phyloP scores from a whole-genome alignment of 2,113 vertebrate genomes.

The Leptosomus discolor region DNA sequence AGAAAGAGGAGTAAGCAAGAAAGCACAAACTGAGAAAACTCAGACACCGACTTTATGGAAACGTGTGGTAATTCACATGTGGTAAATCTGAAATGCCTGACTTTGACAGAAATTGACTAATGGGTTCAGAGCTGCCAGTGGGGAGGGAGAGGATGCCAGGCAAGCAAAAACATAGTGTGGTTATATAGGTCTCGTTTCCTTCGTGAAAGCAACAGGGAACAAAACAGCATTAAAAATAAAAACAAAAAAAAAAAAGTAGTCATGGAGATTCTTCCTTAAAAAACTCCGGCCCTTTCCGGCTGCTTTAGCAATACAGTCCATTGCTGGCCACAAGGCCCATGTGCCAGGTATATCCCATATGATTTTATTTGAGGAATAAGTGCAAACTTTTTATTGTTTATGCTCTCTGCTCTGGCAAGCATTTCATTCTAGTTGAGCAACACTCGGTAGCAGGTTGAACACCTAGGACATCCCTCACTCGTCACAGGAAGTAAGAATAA shows the following conservation, averaged over 20 bases:
- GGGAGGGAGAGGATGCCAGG: not conserved
- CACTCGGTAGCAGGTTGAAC: not conserved
- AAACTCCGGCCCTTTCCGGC: not conserved
- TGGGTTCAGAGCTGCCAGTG: not conserved
- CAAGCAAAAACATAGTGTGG: not conserved
- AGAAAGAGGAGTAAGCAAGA: not conserved
- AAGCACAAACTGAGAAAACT: not conserved
- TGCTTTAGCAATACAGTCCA: not conserved
- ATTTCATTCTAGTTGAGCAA: not conserved
- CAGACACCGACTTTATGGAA: not conserved
- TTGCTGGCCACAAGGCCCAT: not conserved
- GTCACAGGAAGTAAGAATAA: not conserved
- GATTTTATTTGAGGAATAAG: not conserved
- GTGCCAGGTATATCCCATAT: not conserved
- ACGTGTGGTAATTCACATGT: not conserved
- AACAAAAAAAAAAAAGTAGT: not conserved
- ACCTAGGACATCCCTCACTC: not conserved
- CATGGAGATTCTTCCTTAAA: not conserved
- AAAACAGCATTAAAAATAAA: slow-evolving; percentile 15
- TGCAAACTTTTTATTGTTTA: not conserved
- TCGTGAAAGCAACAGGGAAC: not conserved
- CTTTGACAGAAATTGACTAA: not conserved
- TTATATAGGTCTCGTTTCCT: not conserved
- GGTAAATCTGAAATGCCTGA: not conserved
- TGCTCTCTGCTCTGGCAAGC: not conserved